Base-by-base conservation (phyloP, 2,888 invertebrate genomes). In the Chloromyia formosa region DNA sequence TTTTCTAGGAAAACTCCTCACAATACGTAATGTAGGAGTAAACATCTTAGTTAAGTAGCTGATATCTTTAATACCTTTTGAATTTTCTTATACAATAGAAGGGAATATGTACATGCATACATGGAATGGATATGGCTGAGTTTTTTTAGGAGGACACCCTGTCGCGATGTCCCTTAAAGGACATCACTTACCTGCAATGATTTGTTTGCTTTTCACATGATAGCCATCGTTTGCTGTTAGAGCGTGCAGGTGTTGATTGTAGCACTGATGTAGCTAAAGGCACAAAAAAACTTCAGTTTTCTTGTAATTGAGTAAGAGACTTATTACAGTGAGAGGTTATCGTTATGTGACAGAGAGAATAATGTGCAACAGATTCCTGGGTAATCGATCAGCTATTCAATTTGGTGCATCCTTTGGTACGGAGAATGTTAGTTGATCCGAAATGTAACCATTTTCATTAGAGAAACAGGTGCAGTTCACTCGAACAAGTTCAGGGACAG, bases 221-320 rank as follows among this genome's bases (percentile, higher is more conserved):
- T 66, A 66, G 18, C n/a, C 16, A 66, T 49, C 66, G 27, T 71
- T 72, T 60, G 49, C 22, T 60, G 53, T 35, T 35, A 35, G 27
- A 35, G 27, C 56, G 23, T 54, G 61, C 76, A 76, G 76, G 76
- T 76, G 76, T 76, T 73, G 76, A 75, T 75, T 77, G 64, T 73
- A 73, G 75, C 77, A 78, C 76, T 78, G 78, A 77, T 78, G 76
- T 74, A 35, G 27, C 27, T 7, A 35, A 7, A 4, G 27, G 27
- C 7, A 35, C 27, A 35, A 35, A 35, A 35, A 35, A 35, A 35
- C 78, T 77, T 75, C 74, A 22, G 18, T 22, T 60, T 56, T 9
- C 14, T 49, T 49, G 49, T 49, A 49, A 49, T 49, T 49, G 49
- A 49, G 49, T n/a, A 49, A 49, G 16, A 49, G 27, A 35, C 7